Evolutionary conservation across 2,888 invertebrate genomes (phyloP).

Genomic region (Sarcophaga caerulescens): DNA sequence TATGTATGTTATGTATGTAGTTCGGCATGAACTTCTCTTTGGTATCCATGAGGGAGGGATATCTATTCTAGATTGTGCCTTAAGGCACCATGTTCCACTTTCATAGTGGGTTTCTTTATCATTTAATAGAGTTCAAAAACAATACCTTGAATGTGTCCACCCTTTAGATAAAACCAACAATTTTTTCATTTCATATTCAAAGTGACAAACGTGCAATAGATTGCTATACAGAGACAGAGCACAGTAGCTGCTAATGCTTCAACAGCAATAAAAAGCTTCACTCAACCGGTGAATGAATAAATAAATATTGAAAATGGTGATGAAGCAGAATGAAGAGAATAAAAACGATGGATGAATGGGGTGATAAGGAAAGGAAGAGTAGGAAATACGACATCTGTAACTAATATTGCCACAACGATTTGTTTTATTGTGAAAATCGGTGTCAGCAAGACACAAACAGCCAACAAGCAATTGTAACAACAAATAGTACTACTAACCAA

Average conservation of each 20-base stretch:
- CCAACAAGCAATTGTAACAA: conserved; percentile 40
- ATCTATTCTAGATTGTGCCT: too few relatives aligned
- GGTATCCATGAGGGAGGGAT: too few relatives aligned
- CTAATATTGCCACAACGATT: conserved; percentile 47
- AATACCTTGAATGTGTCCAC: too few relatives aligned
- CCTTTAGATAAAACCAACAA: too few relatives aligned
- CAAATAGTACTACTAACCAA: conserved; percentile 7
- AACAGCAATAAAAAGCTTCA: conserved; percentile 29
- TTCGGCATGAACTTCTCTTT: too few relatives aligned
- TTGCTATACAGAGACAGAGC: background rate
- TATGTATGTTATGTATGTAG: too few relatives aligned
- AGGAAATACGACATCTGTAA: background rate
- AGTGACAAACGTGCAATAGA: conserved; percentile 51
- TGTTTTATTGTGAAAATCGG: conserved; percentile 70
- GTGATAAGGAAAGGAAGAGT: background rate
- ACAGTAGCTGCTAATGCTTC: conserved; percentile 3
- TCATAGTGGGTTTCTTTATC: too few relatives aligned
- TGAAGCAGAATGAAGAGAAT: background rate
- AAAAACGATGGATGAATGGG: background rate
- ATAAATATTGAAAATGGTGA: background rate
- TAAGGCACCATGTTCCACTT: too few relatives aligned
- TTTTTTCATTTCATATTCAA: conserved; percentile 55
- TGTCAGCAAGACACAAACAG: conserved; percentile 71
- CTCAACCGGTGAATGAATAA: conserved; percentile 12
- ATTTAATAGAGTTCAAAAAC: too few relatives aligned